Percentiles rank a stretch among this genome's conserved stretches.
phyloP scores from a whole-genome alignment of 2,888 invertebrate genomes.

The Atrina japonica region DNA sequence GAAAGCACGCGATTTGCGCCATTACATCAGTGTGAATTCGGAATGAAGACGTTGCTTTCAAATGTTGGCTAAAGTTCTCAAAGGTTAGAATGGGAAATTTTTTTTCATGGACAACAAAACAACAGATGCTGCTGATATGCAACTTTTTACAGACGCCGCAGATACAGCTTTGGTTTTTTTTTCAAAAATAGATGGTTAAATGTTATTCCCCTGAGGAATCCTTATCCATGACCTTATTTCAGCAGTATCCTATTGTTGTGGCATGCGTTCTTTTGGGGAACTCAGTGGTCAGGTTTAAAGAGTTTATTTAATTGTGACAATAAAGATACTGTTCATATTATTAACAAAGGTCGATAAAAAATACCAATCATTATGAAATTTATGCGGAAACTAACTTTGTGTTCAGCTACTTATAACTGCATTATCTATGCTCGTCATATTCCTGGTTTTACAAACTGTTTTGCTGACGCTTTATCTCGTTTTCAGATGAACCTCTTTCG shows the following conservation, averaged over 20 bases:
- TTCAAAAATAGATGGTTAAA: slow-evolving; percentile 41
- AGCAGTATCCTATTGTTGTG: slow-evolving; percentile 22
- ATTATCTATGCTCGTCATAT: slow-evolving; percentile 24
- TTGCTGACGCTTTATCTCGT: slow-evolving; percentile 37
- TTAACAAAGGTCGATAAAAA: slow-evolving; percentile 16
- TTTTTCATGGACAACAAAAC: slow-evolving; percentile 20
- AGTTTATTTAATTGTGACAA: slow-evolving; percentile 13
- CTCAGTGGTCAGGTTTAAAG: no score
- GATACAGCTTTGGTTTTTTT: slow-evolving; percentile 29
- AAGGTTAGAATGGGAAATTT: slow-evolving; percentile 34
- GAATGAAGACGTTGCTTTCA: slow-evolving; percentile 36
- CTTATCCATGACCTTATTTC: slow-evolving; percentile 14
- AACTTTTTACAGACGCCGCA: slow-evolving; percentile 41
- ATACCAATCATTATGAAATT: slow-evolving; percentile 5
- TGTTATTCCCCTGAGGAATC: slow-evolving; percentile 29
- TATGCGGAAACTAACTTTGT: not conserved
- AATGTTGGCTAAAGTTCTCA: slow-evolving; percentile 37
- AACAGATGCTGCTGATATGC: slow-evolving; percentile 21
- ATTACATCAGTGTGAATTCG: slow-evolving; percentile 30
- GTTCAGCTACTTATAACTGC: slow-evolving; percentile 16
- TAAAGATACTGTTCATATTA: not conserved
- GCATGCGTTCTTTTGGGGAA: slow-evolving; percentile 10
- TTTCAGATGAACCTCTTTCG: slow-evolving; percentile 35
- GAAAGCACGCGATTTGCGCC: slow-evolving; percentile 24
- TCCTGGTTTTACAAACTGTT: slow-evolving; percentile 20